Evolutionary conservation across 2,113 vertebrate genomes (phyloP).

Genomic region (Alligator sinensis): DNA sequence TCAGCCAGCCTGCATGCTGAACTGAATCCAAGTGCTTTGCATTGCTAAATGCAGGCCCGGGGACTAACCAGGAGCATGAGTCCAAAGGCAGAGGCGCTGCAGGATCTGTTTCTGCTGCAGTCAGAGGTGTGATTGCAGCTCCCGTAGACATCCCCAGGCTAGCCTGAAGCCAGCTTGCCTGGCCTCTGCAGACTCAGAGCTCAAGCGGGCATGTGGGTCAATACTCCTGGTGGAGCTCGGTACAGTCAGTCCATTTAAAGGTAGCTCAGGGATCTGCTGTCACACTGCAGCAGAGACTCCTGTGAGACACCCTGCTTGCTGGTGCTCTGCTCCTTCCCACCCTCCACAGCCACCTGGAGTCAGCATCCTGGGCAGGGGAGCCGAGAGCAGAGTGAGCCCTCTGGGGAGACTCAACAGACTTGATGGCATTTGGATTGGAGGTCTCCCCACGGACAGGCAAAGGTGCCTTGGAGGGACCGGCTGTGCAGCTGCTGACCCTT

Average conservation of each 20-base stretch:
- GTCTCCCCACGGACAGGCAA: neutral
- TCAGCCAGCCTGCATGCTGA: neutral
- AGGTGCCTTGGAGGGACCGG: neutral
- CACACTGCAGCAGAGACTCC: neutral
- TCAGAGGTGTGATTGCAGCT: too few relatives aligned
- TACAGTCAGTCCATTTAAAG: too few relatives aligned
- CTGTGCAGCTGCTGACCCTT: neutral
- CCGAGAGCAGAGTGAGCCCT: neutral
- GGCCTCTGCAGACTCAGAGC: too few relatives aligned
- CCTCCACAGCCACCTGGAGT: neutral
- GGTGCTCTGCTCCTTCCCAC: neutral
- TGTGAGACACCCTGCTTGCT: neutral
- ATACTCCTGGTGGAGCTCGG: too few relatives aligned
- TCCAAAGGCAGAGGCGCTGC: neutral
- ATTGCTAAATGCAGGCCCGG: neutral
- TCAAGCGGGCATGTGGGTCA: too few relatives aligned
- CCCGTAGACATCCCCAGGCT: too few relatives aligned
- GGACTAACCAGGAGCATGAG: neutral
- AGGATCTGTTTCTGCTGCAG: too few relatives aligned
- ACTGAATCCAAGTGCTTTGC: neutral
- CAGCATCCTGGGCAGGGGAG: neutral
- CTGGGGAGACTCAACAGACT: too few relatives aligned
- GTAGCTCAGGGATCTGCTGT: too few relatives aligned
- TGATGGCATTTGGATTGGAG: neutral
- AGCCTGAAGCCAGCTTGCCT: too few relatives aligned